Conservation (phyloP, 2,888 invertebrate species). For the Pycnomerus fuliginosus region DNA sequence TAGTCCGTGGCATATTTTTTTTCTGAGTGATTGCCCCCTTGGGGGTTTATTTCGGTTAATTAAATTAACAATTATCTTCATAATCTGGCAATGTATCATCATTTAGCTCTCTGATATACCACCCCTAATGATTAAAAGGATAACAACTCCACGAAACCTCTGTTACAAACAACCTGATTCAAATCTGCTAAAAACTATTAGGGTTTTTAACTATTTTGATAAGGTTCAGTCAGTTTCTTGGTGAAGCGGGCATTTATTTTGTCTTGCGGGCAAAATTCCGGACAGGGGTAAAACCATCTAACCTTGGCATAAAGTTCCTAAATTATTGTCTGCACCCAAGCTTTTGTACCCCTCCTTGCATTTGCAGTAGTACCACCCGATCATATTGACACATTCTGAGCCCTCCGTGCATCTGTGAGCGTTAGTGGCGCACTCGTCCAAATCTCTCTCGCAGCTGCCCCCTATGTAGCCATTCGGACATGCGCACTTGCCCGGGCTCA, state of each 20-base stretch:
- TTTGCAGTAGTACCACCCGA: conserved; percentile 87
- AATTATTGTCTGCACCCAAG: conserved; percentile 57
- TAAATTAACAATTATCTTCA: too few relatives aligned
- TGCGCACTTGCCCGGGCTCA: conserved; percentile 72
- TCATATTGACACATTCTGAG: conserved; percentile 82
- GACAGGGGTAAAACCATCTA: conserved; percentile 40
- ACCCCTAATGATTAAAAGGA: too few relatives aligned
- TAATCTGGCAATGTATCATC: too few relatives aligned
- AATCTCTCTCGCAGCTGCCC: conserved; percentile 79
- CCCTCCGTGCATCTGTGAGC: conserved; percentile 72
- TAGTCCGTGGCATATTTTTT: too few relatives aligned
- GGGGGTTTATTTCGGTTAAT: too few relatives aligned
- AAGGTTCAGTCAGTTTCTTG: too few relatives aligned
- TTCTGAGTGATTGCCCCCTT: too few relatives aligned
- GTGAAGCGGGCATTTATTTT: neutral
- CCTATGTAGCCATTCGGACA: conserved; percentile 83
- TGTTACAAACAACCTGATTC: too few relatives aligned
- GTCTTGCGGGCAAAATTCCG: neutral
- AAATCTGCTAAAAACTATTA: too few relatives aligned
- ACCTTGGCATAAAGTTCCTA: conserved; percentile 66
- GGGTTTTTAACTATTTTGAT: too few relatives aligned
- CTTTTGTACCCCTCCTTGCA: conserved; percentile 77
- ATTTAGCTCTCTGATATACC: too few relatives aligned
- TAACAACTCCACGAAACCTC: too few relatives aligned
- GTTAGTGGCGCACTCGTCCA: conserved; percentile 78